Base-by-base conservation (phyloP, 2,888 invertebrate species). In the Apeira syringaria region DNA sequence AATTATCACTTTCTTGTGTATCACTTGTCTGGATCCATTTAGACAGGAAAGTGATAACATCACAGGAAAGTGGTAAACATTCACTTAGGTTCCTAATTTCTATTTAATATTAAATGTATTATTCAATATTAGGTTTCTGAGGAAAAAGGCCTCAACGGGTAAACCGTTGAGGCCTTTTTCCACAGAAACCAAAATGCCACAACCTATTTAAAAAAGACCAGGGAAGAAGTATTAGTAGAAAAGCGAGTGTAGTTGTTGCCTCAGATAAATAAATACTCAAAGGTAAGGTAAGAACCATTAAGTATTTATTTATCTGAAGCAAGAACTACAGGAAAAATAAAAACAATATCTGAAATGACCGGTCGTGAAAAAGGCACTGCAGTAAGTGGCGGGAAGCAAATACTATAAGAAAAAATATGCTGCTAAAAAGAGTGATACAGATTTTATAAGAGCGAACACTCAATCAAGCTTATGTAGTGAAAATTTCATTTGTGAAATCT, bases 141-240 rank as follows among this genome's bases (percentile, higher is more conserved):
- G n/a, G n/a, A n/a, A n/a, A n/a, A n/a, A n/a, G n/a, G n/a, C n/a
- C n/a, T n/a, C n/a, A n/a, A n/a, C n/a, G n/a, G 4, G 2, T 20
- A 20, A 20, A 5, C 20, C 20, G 7, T 5, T 20, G 20, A 20
- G 20, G 20, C 20, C 4, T 20, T 20, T 20, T 20, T 20, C 7
- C 20, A 20, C 7, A 20, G 33, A 40, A 44, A 32, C 33, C 32
- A 36, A 48, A 48, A 48, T 44, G 33, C 40, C 40, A 44, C 36
- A 48, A 20, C 20, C 20, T 20, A 20, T 2, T 5, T 7, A 20
- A 20, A 4, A 20, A 20, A 20, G 20, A 20, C 20, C 20, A 20
- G 20, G 20, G 2, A 20, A 3, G 20, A 3, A 20, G 20, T 20
- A 20, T 20, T 20, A 20, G 20, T 7, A 20, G 7, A 48, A 27